phyloP scores from a whole-genome alignment of 2,888 invertebrate genomes.

The Plagiodera versicolora region DNA sequence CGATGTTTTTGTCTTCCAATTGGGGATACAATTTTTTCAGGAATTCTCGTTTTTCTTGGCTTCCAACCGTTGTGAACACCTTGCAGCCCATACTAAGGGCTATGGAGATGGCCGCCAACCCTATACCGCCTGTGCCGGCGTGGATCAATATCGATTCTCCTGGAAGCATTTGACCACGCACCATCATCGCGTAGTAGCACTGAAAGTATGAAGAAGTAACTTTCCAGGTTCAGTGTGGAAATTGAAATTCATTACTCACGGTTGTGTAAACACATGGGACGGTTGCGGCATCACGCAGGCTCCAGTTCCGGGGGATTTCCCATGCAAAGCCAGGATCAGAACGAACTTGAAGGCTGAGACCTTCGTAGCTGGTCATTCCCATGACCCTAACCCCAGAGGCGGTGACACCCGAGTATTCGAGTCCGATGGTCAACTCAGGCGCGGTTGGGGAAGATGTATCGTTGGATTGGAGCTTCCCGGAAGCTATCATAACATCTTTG shows the following conservation, averaged over 20 bases:
- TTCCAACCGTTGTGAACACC: slow-evolving; percentile 88
- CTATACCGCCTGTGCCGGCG: slow-evolving; percentile 75
- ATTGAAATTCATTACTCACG: slow-evolving; percentile 47
- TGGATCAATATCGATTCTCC: slow-evolving; percentile 40
- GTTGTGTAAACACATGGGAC: slow-evolving; percentile 67
- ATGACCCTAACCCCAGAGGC: slow-evolving; percentile 52
- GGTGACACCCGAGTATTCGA: slow-evolving; percentile 72
- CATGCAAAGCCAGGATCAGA: slow-evolving; percentile 57
- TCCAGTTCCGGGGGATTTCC: slow-evolving; percentile 60
- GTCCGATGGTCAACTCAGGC: slow-evolving; percentile 84
- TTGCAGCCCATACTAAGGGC: slow-evolving; percentile 81
- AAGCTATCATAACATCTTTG: slow-evolving; percentile 94
- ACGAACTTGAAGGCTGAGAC: slow-evolving; percentile 52
- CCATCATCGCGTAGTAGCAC: slow-evolving; percentile 38
- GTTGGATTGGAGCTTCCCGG: slow-evolving; percentile 90
- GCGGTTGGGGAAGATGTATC: slow-evolving; percentile 82
- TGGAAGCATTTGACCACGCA: slow-evolving; percentile 30
- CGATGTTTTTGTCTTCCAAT: slow-evolving; percentile 73
- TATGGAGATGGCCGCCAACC: slow-evolving; percentile 91
- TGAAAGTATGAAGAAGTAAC: slow-evolving; percentile 13
- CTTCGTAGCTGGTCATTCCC: slow-evolving; percentile 53
- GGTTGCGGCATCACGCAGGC: slow-evolving; percentile 66
- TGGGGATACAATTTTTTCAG: slow-evolving; percentile 80
- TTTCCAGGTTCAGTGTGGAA: background rate
- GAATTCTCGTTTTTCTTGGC: slow-evolving; percentile 80